Conservation (phyloP, 2,888 invertebrate genomes). For the Resseliella maxima region DNA sequence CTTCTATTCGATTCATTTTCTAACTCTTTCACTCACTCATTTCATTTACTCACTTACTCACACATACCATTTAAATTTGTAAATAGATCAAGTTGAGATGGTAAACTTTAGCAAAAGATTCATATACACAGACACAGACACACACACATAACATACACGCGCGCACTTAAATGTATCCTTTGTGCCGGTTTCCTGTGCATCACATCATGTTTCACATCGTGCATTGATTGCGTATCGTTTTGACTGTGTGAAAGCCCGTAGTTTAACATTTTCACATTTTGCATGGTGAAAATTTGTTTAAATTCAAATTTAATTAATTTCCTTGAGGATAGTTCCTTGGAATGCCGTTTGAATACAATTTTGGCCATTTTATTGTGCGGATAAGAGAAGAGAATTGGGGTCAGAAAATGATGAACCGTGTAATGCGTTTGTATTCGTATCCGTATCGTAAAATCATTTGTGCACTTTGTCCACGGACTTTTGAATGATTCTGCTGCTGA, state of each 20-base stretch:
- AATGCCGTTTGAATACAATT: conserved; percentile 52
- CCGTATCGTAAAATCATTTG: neutral
- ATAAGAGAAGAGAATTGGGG: neutral
- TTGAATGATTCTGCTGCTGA: neutral
- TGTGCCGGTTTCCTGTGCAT: neutral
- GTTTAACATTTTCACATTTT: neutral
- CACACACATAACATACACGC: neutral
- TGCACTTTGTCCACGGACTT: neutral
- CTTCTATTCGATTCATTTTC: neutral
- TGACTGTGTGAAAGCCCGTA: neutral
- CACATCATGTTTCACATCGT: neutral
- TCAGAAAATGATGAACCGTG: conserved; percentile 43
- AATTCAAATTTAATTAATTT: conserved; percentile 57
- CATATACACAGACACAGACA: no score
- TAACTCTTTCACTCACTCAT: neutral
- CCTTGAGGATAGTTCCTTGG: conserved; percentile 57
- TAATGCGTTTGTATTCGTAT: neutral
- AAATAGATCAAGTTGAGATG: no score
- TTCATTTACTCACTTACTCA: no score
- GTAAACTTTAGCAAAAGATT: no score
- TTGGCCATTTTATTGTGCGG: neutral
- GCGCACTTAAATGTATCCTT: conserved; percentile 53
- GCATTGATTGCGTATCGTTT: conserved; percentile 23
- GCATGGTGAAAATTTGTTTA: conserved; percentile 56
- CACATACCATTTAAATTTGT: no score